A percentile compares a stretch with the other conserved stretches of the same genome.
These are phyloP conservation scores for Eurois occulta DNA, from an alignment of 2,888 invertebrate genomes.

Conservation along the genomic window DNA sequence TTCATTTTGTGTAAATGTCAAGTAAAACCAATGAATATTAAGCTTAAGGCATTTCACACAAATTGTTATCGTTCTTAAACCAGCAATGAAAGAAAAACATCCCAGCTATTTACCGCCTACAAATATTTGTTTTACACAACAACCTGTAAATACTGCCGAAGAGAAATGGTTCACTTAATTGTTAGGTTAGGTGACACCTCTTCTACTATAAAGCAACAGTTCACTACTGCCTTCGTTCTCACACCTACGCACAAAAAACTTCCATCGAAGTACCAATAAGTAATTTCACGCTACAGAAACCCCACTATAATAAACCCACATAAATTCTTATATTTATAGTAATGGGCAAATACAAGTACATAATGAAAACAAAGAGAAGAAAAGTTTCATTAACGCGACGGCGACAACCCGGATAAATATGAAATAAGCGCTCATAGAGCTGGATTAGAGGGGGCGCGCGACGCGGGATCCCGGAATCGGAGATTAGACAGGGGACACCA, in stretches of 20 bases:
- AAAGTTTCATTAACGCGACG: slow-evolving; percentile 80
- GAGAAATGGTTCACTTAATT: slow-evolving; percentile 12
- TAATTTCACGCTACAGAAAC: slow-evolving; percentile 47
- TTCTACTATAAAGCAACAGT: slow-evolving; percentile 19
- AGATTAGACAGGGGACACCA: slow-evolving; percentile 64
- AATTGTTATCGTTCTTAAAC: slow-evolving; percentile 15
- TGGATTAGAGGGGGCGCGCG: slow-evolving; percentile 69
- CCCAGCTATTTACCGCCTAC: slow-evolving; percentile 8
- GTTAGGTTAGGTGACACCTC: background rate
- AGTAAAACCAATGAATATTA: background rate
- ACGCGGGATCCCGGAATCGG: slow-evolving; percentile 63
- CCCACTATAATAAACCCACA: slow-evolving; percentile 47
- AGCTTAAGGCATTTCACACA: background rate
- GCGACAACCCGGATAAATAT: slow-evolving; percentile 78
- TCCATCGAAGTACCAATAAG: slow-evolving; percentile 47
- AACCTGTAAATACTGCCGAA: slow-evolving; percentile 1
- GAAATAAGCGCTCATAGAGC: slow-evolving; percentile 79
- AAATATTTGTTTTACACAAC: slow-evolving; percentile 42
- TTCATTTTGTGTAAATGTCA: background rate
- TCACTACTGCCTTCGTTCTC: slow-evolving; percentile 2
- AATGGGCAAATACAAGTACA: slow-evolving; percentile 54
- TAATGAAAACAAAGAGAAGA: slow-evolving; percentile 74
- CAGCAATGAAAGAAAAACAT: slow-evolving; percentile 32
- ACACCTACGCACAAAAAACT: slow-evolving; percentile 47
- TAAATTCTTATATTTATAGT: slow-evolving; percentile 61